These are phyloP conservation scores for Sebastiscus tertius DNA, from an alignment of 2,797 vertebrate genomes.

Conservation along the genomic window DNA sequence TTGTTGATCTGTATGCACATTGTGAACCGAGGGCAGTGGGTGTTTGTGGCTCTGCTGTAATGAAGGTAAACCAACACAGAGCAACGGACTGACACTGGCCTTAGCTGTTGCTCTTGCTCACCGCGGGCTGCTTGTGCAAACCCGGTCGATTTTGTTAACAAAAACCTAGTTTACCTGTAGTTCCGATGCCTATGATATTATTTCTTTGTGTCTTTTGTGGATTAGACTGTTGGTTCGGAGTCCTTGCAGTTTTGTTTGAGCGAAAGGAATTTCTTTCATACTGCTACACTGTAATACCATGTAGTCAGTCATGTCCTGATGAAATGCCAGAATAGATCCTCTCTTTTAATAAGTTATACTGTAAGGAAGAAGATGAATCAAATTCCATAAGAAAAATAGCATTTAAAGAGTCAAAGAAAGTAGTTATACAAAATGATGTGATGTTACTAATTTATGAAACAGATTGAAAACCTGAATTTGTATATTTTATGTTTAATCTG, in stretches of 20 bases:
- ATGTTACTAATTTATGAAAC: slow-evolving; percentile 75
- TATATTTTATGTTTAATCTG: slow-evolving; percentile 55
- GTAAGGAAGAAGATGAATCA: slow-evolving; percentile 29
- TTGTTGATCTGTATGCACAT: slow-evolving; percentile 58
- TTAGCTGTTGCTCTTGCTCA: slow-evolving; percentile 30
- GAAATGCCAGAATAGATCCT: slow-evolving; percentile 33
- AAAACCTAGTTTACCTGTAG: slow-evolving; percentile 59
- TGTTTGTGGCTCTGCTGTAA: slow-evolving; percentile 22
- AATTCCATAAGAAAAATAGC: slow-evolving; percentile 45
- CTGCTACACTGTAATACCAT: slow-evolving; percentile 25
- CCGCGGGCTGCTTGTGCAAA: slow-evolving; percentile 45
- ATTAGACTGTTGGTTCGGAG: slow-evolving; percentile 57
- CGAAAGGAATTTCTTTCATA: slow-evolving; percentile 41
- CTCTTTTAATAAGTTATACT: slow-evolving; percentile 16
- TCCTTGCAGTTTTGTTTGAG: slow-evolving; percentile 20
- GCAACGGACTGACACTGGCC: slow-evolving; percentile 47
- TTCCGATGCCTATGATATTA: slow-evolving; percentile 63
- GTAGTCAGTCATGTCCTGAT: slow-evolving; percentile 26
- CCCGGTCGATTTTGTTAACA: slow-evolving; percentile 44
- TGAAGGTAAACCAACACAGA: slow-evolving; percentile 43
- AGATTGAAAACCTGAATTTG: slow-evolving; percentile 61
- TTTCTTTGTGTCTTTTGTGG: slow-evolving; percentile 65
- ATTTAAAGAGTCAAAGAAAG: slow-evolving; percentile 49
- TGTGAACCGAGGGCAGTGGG: slow-evolving; percentile 43
- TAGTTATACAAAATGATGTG: slow-evolving; percentile 56